phyloP scores from a whole-genome alignment of 2,797 vertebrate genomes.

The Sparidentex hasta region DNA sequence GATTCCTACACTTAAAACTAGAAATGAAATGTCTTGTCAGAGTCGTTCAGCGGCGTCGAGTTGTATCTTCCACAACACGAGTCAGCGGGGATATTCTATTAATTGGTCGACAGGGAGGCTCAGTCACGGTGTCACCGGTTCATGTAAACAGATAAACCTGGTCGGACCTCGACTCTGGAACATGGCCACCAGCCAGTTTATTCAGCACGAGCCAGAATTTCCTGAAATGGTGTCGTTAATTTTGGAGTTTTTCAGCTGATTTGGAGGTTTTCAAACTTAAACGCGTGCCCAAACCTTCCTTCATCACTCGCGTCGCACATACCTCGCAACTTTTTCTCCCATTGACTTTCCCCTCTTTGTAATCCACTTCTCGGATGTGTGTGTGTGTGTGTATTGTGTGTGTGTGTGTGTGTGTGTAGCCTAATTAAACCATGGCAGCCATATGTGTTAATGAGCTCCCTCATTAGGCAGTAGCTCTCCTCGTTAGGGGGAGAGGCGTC shows the following conservation, averaged over 20 bases:
- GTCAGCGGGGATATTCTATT: slow-evolving; percentile 4
- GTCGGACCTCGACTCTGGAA: slow-evolving; percentile 16
- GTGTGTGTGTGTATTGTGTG: slow-evolving; percentile 40
- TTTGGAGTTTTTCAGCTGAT: slow-evolving; percentile 22
- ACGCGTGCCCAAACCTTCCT: slow-evolving; percentile 31
- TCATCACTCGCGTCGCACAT: slow-evolving; percentile 23
- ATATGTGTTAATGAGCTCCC: slow-evolving; percentile 94
- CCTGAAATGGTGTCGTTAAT: background rate
- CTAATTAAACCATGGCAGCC: slow-evolving; percentile 93
- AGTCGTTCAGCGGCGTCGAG: background rate
- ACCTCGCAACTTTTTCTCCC: slow-evolving; percentile 58
- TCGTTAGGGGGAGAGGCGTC: slow-evolving; percentile 86
- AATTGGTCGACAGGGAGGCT: slow-evolving; percentile 16
- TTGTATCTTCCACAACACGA: background rate
- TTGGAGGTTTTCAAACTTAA: slow-evolving; percentile 23
- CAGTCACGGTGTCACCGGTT: slow-evolving; percentile 18
- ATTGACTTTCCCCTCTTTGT: slow-evolving; percentile 53
- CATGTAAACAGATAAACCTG: slow-evolving; percentile 36
- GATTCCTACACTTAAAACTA: no score
- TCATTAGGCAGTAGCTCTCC: slow-evolving; percentile 90
- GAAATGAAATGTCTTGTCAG: background rate
- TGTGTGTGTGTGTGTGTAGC: slow-evolving; percentile 69
- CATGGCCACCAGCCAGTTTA: slow-evolving; percentile 14
- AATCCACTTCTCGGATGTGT: slow-evolving; percentile 49
- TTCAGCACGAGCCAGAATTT: background rate